Evolutionary conservation across 1,140 invertebrate species (phyloP), one percentile per base, ranked within the genome.

Genomic region (Drosophila neocordata): DNA sequence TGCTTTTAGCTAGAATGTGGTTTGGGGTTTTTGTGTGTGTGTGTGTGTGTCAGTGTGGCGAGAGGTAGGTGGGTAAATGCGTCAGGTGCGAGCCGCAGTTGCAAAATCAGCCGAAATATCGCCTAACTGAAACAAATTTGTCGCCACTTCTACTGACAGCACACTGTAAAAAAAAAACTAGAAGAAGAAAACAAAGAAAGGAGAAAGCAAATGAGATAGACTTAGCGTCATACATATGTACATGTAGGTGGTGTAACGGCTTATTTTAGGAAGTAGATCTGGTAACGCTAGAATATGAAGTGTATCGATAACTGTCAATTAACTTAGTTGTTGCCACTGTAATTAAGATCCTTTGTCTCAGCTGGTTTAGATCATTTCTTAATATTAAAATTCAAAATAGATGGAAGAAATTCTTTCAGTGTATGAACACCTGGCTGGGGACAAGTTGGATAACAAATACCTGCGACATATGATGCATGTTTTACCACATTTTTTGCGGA

Each of bases 401-500:
- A 31, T 4, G 27, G 27, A 31, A 6, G 1, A 1, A 1, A 31
- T 48, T 20, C 4, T 20, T 2, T 2, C 41, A 20, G 41, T 48
- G 41, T 48, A 48, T 48, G 41, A 0, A 20, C 41, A 48, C 18
- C 9, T 48, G 8, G 8, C 41, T 68, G 60, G 73, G 69, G 53
- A 79, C 71, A 78, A 48, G 41, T 48, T 48, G 41, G 41, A 20
- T 48, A 48, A 48, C 41, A 48, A 48, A 48, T 48, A 48, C 18
- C 41, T 48, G 15, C 41, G 41, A 48, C 41, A 48, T 48, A 48
- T 48, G 41, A 48, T 18, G 41, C 41, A 48, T 48, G 41, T 20
- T 48, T 48, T 20, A 48, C 41, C 41, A 48, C 41, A 48, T 44
- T 44, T 44, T 20, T 44, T 75, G 79, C 79, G 75, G 75, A 83